Conservation (phyloP, 2,113 vertebrate species). For the Isichthys henryi region DNA sequence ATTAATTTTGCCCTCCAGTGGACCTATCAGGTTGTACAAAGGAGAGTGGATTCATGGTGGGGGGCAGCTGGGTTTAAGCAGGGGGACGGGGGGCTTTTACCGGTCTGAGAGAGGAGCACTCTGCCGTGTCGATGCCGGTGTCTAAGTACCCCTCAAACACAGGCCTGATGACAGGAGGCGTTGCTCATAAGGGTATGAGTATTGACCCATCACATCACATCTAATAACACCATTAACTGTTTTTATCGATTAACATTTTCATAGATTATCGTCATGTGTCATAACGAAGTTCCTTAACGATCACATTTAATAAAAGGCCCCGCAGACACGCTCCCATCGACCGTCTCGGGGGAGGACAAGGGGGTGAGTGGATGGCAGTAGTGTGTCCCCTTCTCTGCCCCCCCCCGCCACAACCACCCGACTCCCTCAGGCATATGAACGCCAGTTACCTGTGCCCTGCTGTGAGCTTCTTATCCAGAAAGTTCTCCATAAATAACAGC, state of each 20-base stretch:
- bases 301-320: conserved; percentile 76
- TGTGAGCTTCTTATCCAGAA: conserved; percentile 83
- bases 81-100: conserved; percentile 85
- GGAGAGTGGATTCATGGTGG: conserved; percentile 54
- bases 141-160: conserved; percentile 96
- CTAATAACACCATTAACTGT: conserved; percentile 98
- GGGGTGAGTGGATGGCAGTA: conserved; percentile 47
- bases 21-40: conserved; percentile 99
- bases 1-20: conserved; percentile 99
- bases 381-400: conserved; percentile 36
- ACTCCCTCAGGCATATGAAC: conserved; percentile 55
- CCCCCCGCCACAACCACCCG: conserved; percentile 22
- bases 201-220: conserved; percentile 87
- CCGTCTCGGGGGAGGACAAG: conserved; percentile 56
- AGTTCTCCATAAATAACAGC: conserved; percentile 88
- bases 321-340: conserved; percentile 64
- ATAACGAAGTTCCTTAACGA: conserved; percentile 89
- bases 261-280: conserved; percentile 99
- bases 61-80: conserved; percentile 80
- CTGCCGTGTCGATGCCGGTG: conserved; percentile 88
- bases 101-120: conserved; percentile 77
- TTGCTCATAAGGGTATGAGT: conserved; percentile 91
- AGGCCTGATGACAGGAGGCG: conserved; percentile 93
- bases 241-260: conserved; percentile 99
- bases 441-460: conserved; percentile 80